Conservation (phyloP, 2,797 vertebrate species). For the Euphonia xanthogaster region DNA sequence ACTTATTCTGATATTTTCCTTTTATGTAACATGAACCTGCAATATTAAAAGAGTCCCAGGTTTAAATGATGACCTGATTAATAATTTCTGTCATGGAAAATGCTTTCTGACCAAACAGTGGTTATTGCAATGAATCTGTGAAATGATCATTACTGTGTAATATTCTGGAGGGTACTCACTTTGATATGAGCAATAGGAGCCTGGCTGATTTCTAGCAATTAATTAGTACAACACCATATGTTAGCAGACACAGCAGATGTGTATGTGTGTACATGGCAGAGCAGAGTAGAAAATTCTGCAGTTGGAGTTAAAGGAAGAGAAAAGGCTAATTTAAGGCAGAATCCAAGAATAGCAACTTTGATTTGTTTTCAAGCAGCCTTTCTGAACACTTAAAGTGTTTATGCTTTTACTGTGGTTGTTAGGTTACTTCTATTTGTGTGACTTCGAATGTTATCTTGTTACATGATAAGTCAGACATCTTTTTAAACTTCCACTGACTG, state of each 20-base stretch:
- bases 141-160: constrained; percentile 7
- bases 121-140: background rate
- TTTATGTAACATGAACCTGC: background rate
- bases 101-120: background rate
- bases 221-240: constrained; percentile 68
- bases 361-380: background rate
- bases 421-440: background rate
- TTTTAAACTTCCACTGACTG: background rate
- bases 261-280: background rate
- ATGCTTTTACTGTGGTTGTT: background rate
- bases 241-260: constrained; percentile 59
- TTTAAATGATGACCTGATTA: background rate
- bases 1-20: background rate
- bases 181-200: constrained; percentile 48
- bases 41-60: background rate
- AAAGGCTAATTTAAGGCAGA: constrained; percentile 1
- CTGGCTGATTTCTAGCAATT: constrained; percentile 54
- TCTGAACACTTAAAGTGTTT: background rate
- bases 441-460: background rate
- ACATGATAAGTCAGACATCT: background rate
- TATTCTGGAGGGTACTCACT: constrained; percentile 9
- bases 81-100: background rate
- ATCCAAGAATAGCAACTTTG: background rate
- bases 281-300: constrained; percentile 12
- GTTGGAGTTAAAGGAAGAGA: constrained; percentile 21